Base-by-base conservation (phyloP, 2,888 invertebrate genomes). In the Vesta saturnalis region DNA sequence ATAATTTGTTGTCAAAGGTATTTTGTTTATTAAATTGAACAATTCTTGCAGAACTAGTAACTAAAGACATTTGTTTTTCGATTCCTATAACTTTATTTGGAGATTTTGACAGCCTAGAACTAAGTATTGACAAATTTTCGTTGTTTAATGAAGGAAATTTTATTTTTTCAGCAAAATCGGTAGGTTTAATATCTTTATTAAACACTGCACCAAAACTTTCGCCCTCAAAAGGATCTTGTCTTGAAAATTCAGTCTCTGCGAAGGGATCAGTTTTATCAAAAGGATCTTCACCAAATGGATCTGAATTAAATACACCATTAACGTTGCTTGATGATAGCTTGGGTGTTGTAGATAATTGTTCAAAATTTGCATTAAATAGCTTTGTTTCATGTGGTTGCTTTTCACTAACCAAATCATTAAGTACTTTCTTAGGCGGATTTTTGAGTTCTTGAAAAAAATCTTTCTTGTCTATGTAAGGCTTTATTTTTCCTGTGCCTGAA, bases 391-490 rank as follows among this genome's bases (percentile, higher is more conserved):
- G 69, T 47, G 69, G 70, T 57, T 74, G 71, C 47, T 73, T 72
- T 63, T 77, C 78, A 60, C 75, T 75, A 65, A 91, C 91, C 83
- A 96, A 87, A 85, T 96, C 96, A 86, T 95, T 95, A 78, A 96
- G 89, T 72, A 94, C 93, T 86, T 94, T 95, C 87, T 95, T 95
- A 77, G 95, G 95, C 77, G 96, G 96, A 86, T 96, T 95, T 87
- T 96, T 96, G 81, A 96, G 89, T 85, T 96, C 95, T 87, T 95
- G 94, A 88, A 96, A 96, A 88, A 96, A 96, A 86, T 95, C 94
- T 88, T 96, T 96, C 87, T 95, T 95, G 88, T 96, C 96, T 81
- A 96, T 91, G 87, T 95, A 96, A 72, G 96, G 96, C 85, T 93
- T 94, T 85, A 92, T 94, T 85, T 93, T 90, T 81, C 95, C 95